Evolutionary conservation across 1,140 invertebrate genomes (phyloP).

Genomic region (Trichonephila clavipes): DNA sequence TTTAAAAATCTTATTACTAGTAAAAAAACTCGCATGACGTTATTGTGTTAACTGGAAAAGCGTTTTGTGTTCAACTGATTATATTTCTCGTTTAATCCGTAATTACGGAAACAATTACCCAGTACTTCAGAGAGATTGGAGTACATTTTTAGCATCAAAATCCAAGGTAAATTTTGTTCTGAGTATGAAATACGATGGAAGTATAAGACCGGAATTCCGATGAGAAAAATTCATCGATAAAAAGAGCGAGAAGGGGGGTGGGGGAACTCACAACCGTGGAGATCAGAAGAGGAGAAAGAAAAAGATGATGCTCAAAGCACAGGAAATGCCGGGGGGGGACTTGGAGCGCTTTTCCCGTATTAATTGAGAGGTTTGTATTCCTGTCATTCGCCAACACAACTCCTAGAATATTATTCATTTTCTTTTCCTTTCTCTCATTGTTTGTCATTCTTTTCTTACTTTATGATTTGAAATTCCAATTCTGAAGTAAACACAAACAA

Average conservation of each 20-base stretch:
- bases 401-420: background rate
- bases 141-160: background rate
- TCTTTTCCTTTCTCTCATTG: background rate
- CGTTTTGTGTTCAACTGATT: too few species aligned
- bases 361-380: conserved; percentile 16
- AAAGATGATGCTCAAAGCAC: background rate
- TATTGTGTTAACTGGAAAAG: too few species aligned
- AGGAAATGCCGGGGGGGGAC: background rate
- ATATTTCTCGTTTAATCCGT: too few species aligned
- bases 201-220: background rate
- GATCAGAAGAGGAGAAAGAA: background rate
- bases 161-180: background rate
- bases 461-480: too few species aligned
- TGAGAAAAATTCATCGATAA: background rate
- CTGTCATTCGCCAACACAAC: background rate
- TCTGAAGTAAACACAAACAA: too few species aligned
- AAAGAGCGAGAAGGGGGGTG: background rate
- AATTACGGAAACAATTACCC: too few species aligned
- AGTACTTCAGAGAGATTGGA: background rate
- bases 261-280: too few species aligned
- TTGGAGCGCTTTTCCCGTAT: background rate
- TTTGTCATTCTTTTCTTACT: background rate
- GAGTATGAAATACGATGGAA: background rate
- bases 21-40: too few species aligned
- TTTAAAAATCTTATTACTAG: too few species aligned